phyloP scores from a whole-genome alignment of 2,113 vertebrate species.

The Athene cunicularia region DNA sequence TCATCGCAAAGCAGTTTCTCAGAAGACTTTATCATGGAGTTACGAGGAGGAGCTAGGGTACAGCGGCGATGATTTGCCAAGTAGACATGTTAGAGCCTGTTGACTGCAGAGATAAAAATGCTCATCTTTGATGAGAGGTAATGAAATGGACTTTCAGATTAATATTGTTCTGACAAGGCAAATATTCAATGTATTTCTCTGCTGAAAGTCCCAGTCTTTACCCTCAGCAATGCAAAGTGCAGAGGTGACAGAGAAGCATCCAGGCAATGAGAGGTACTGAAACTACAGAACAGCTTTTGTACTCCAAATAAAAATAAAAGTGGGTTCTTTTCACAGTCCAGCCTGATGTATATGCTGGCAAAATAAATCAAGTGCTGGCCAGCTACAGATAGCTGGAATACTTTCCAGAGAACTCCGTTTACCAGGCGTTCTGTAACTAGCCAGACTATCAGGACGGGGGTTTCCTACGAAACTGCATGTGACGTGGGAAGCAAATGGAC shows the following conservation, averaged over 20 bases:
- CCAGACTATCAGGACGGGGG: not conserved
- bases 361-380: slow-evolving; percentile 50
- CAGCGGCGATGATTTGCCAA: not conserved
- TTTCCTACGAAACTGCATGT: not conserved
- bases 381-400: slow-evolving; percentile 44
- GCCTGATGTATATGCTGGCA: slow-evolving; percentile 18
- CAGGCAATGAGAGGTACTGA: slow-evolving; percentile 28
- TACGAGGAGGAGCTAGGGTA: not conserved
- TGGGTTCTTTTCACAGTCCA: not conserved
- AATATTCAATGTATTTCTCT: not conserved
- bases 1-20: not conserved
- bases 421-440: not conserved
- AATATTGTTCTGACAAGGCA: not conserved
- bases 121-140: not conserved
- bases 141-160: not conserved
- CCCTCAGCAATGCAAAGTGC: not conserved
- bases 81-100: not conserved
- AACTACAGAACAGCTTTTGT: slow-evolving; percentile 53
- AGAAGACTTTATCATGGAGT: not conserved
- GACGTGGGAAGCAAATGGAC: not conserved
- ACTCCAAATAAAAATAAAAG: slow-evolving; percentile 49
- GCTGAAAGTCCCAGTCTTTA: not conserved
- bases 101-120: not conserved
- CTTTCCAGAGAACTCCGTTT: slow-evolving; percentile 27
- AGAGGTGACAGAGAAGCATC: not conserved